phyloP scores from a whole-genome alignment of 2,888 invertebrate species.

The Campoletis raptor region DNA sequence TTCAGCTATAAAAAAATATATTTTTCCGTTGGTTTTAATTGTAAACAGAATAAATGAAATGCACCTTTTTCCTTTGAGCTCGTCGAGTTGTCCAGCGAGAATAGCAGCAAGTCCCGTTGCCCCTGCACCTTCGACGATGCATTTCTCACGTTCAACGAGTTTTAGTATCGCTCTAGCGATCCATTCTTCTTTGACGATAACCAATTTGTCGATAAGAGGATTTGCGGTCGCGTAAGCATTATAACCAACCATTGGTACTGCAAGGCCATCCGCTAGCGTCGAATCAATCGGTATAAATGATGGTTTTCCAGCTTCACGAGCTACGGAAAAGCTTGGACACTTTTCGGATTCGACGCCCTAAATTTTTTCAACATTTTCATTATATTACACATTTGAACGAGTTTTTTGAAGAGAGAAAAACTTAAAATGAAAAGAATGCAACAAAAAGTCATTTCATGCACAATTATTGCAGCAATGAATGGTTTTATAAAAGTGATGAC shows the following conservation, averaged over 20 bases:
- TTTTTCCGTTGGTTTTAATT: not conserved
- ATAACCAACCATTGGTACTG: constrained; percentile 94
- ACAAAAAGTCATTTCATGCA: not conserved
- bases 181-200: constrained; percentile 93
- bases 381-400: not conserved
- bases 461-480: not conserved
- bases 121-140: constrained; percentile 96
- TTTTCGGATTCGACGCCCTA: constrained; percentile 97
- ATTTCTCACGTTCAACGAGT: constrained; percentile 93
- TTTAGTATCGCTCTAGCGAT: constrained; percentile 93
- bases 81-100: constrained; percentile 92
- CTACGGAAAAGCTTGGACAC: constrained; percentile 93
- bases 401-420: not conserved
- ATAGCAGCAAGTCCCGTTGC: constrained; percentile 95
- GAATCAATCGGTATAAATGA: constrained; percentile 89
- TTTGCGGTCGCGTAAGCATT: constrained; percentile 93
- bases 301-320: constrained; percentile 90
- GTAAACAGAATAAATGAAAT: not conserved
- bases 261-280: constrained; percentile 95
- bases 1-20: no score
- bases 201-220: constrained; percentile 91
- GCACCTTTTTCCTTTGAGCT: constrained; percentile 92
- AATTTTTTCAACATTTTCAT: not conserved
- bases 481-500: not conserved
- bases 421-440: not conserved